Conservation (phyloP, 1,140 invertebrate genomes). For the Andricus grossulariae region DNA sequence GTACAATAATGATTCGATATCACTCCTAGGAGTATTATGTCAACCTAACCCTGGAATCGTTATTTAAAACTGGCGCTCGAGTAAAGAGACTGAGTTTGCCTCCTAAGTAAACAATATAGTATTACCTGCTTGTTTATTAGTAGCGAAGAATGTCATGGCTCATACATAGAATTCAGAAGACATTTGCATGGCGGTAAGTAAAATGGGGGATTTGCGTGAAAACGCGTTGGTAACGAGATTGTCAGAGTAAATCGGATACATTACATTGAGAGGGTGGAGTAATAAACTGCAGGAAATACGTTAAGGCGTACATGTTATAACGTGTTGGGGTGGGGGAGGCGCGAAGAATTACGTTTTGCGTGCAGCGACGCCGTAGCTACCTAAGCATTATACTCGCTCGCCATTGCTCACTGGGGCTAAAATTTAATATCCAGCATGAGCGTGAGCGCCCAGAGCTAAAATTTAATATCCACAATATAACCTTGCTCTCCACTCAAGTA, state of each 20-base stretch:
- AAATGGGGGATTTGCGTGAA: conserved; percentile 3
- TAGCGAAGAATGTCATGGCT: not conserved
- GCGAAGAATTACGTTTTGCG: conserved; percentile 58
- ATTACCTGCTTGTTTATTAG: not conserved
- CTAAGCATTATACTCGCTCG: conserved; percentile 55
- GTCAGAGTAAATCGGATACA: conserved; percentile 27
- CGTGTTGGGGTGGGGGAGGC: conserved; percentile 41
- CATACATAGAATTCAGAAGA: not conserved
- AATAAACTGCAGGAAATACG: conserved; percentile 49
- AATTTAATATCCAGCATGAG: conserved; percentile 65
- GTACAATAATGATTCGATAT: too few species aligned
- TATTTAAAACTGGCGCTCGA: too few species aligned
- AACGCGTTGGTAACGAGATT: conserved; percentile 6
- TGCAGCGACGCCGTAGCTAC: conserved; percentile 49
- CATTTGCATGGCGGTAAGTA: not conserved
- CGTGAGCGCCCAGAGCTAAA: conserved; percentile 54
- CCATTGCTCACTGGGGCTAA: conserved; percentile 61
- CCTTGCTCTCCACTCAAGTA: conserved; percentile 41
- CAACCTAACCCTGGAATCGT: too few species aligned
- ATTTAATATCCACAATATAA: conserved; percentile 68
- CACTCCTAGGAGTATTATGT: too few species aligned
- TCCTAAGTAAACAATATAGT: not conserved
- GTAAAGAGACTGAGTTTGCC: too few species aligned
- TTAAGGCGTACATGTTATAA: conserved; percentile 38
- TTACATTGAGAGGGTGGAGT: conserved; percentile 27